Conservation (phyloP, 1,140 invertebrate genomes). For the Pteromalus puparum region DNA sequence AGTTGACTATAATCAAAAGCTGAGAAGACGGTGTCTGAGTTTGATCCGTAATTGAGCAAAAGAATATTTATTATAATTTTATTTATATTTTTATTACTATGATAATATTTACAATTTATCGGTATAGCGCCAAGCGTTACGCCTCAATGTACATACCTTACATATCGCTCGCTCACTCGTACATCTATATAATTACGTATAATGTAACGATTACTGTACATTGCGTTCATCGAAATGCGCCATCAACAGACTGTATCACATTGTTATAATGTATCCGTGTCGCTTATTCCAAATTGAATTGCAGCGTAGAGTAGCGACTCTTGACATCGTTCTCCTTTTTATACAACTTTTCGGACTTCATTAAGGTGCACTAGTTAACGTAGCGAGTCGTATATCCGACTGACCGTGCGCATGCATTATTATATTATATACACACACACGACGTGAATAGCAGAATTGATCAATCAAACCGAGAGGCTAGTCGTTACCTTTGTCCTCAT, state of each 20-base stretch:
- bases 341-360: background rate
- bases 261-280: background rate
- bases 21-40: background rate
- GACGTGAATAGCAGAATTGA: background rate
- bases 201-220: background rate
- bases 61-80: constrained; percentile 15
- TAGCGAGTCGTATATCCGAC: background rate
- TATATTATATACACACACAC: too few species aligned
- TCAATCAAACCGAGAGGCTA: constrained; percentile 34
- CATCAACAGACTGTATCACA: background rate
- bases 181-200: background rate
- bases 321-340: constrained; percentile 1
- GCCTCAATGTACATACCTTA: background rate
- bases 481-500: constrained; percentile 60
- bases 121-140: background rate
- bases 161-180: background rate
- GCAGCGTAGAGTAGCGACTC: background rate
- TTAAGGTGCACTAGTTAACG: constrained; percentile 19
- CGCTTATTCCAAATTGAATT: background rate
- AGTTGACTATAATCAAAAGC: background rate
- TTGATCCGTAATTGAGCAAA: background rate
- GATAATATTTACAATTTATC: background rate
- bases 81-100: background rate
- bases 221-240: background rate
- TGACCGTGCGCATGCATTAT: background rate